Conservation (phyloP, 2,888 invertebrate species). For the Gnatocerus cornutus region DNA sequence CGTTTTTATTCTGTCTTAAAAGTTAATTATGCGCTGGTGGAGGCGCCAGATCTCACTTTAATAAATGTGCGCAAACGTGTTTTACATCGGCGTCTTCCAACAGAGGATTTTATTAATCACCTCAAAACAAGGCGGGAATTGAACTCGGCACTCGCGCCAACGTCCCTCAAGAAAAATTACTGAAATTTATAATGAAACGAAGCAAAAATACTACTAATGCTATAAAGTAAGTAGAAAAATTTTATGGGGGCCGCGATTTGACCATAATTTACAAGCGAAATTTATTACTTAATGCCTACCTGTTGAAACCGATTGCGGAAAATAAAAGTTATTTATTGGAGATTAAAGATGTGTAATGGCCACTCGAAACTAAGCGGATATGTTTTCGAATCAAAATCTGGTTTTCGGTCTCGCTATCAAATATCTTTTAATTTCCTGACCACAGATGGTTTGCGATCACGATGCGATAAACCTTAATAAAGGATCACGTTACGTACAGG, state of each 20-base stretch:
- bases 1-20: constrained; percentile 26
- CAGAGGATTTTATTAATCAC: constrained; percentile 7
- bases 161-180: too few relatives aligned
- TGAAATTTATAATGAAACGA: too few relatives aligned
- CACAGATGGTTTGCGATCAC: constrained; percentile 50
- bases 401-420: constrained; percentile 48
- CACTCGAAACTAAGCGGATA: constrained; percentile 31
- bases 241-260: too few relatives aligned
- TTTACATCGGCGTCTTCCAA: constrained; percentile 2
- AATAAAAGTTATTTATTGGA: constrained; percentile 36
- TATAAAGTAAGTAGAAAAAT: too few relatives aligned
- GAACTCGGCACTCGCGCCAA: too few relatives aligned
- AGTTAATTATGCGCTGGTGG: constrained; percentile 38
- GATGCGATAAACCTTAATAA: constrained; percentile 49
- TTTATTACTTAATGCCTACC: constrained; percentile 2
- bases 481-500: constrained; percentile 49
- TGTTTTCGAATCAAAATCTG: constrained; percentile 39
- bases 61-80: constrained; percentile 36
- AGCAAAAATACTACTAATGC: too few relatives aligned
- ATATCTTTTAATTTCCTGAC: constrained; percentile 55
- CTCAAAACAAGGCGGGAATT: neutral
- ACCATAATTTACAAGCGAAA: neutral
- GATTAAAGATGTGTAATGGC: constrained; percentile 35
- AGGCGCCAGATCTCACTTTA: constrained; percentile 39
- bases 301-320: neutral